Conservation (phyloP, 2,797 vertebrate species). For the Gymnodraco acuticeps region DNA sequence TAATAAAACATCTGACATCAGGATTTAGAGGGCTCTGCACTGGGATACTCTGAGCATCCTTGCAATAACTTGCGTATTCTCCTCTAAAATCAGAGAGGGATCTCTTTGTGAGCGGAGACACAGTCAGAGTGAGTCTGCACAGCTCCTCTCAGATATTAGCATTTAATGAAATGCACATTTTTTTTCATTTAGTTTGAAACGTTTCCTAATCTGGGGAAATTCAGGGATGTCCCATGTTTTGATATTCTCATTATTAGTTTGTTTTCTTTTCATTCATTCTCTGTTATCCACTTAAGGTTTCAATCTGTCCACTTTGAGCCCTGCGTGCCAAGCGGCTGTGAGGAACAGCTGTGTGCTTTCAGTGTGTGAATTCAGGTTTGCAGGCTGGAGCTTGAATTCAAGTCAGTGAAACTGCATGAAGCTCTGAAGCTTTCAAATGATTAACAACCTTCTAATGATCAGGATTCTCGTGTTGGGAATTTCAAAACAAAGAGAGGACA, state of each 20-base stretch:
- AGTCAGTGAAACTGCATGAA: neutral
- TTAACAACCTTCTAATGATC: conserved; percentile 26
- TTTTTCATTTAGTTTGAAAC: conserved; percentile 90
- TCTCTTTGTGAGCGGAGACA: conserved; percentile 57
- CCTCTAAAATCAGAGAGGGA: conserved; percentile 57
- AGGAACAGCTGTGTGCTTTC: conserved; percentile 34
- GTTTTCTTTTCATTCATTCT: conserved; percentile 94
- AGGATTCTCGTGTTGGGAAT: neutral
- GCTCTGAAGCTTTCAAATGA: conserved; percentile 25
- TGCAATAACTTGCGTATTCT: conserved; percentile 81
- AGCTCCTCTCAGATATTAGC: conserved; percentile 90
- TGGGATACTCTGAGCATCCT: conserved; percentile 78
- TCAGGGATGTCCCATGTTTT: conserved; percentile 88
- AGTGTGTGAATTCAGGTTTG: conserved; percentile 22
- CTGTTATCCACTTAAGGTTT: conserved; percentile 84
- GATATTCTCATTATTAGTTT: conserved; percentile 91
- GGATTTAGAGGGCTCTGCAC: conserved; percentile 79
- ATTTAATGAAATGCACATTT: conserved; percentile 97
- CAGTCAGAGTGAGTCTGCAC: conserved; percentile 61
- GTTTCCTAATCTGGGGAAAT: conserved; percentile 89
- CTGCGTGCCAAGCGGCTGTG: conserved; percentile 70
- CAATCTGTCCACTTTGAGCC: conserved; percentile 83
- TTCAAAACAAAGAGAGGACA: conserved; percentile 24
- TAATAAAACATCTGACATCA: conserved; percentile 82
- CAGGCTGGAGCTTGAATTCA: conserved; percentile 8